These are phyloP conservation scores for Cryptomyrus ogoouensis DNA, from an alignment of 2,113 vertebrate species.

Conservation along the genomic window DNA sequence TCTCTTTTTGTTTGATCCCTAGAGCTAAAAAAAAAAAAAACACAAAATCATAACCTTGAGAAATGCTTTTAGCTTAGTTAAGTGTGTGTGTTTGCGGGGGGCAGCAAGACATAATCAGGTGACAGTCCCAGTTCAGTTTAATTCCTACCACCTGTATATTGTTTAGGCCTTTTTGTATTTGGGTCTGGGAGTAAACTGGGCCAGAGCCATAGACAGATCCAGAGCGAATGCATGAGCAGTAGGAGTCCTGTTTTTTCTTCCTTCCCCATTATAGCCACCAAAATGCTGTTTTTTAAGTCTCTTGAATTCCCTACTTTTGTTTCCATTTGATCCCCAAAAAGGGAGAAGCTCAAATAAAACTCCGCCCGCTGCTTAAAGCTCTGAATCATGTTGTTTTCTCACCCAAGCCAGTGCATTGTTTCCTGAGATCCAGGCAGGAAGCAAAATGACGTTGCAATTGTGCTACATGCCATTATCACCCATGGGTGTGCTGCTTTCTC, in stretches of 20 bases:
- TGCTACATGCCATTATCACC: not conserved
- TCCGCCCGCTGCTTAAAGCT: not conserved
- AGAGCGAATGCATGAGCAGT: not conserved
- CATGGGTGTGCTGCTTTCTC: not conserved
- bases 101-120: not conserved
- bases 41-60: not conserved
- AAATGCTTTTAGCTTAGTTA: not conserved
- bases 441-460: not conserved
- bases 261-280: not conserved
- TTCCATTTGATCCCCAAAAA: not conserved
- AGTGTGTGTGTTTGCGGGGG: not conserved
- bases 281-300: not conserved
- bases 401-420: not conserved
- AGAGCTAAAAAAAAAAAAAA: not conserved
- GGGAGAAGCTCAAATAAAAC: not conserved
- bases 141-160: not conserved
- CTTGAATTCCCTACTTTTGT: not conserved
- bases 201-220: not conserved
- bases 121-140: not conserved
- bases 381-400: not conserved
- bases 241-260: not conserved
- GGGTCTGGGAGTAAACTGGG: not conserved
- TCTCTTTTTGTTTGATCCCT: not conserved
- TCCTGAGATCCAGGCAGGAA: not conserved
- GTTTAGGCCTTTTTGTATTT: not conserved